These are phyloP conservation scores for Papilio protenor DNA, from an alignment of 2,888 invertebrate genomes.

Conservation along the genomic window DNA sequence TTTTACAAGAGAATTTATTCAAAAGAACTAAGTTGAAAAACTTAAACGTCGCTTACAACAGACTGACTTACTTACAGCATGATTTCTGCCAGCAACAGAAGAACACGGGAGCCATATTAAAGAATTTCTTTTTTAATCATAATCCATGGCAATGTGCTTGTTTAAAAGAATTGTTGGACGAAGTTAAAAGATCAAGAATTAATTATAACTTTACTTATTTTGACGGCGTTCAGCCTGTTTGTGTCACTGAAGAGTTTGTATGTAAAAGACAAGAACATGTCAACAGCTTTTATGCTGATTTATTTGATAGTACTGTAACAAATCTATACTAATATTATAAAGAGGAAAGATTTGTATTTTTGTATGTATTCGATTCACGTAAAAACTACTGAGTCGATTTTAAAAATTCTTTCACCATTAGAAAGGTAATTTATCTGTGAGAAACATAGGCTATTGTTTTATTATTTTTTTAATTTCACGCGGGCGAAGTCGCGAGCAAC, in stretches of 20 bases:
- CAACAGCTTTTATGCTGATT: slow-evolving; percentile 49
- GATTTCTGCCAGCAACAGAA: slow-evolving; percentile 70
- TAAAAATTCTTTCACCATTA: too few relatives aligned
- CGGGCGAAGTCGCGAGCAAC: too few relatives aligned
- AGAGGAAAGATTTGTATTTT: not conserved
- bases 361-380: too few relatives aligned
- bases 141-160: slow-evolving; percentile 78
- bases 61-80: slow-evolving; percentile 66
- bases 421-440: too few relatives aligned
- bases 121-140: slow-evolving; percentile 67
- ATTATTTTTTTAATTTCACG: too few relatives aligned
- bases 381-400: too few relatives aligned
- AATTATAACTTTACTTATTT: slow-evolving; percentile 62
- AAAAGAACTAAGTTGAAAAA: slow-evolving; percentile 62
- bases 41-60: slow-evolving; percentile 68
- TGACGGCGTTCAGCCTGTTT: slow-evolving; percentile 65
- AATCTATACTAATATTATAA: not conserved
- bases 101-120: slow-evolving; percentile 62
- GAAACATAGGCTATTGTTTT: too few relatives aligned
- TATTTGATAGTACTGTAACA: too few relatives aligned
- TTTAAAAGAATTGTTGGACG: slow-evolving; percentile 63
- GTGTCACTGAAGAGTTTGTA: slow-evolving; percentile 61
- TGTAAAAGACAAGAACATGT: slow-evolving; percentile 65
- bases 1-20: slow-evolving; percentile 66
- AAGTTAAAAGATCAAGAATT: slow-evolving; percentile 63